Base-by-base conservation (phyloP, 92 coral and sea anemone genomes). In the Scolanthus callimorphus region DNA sequence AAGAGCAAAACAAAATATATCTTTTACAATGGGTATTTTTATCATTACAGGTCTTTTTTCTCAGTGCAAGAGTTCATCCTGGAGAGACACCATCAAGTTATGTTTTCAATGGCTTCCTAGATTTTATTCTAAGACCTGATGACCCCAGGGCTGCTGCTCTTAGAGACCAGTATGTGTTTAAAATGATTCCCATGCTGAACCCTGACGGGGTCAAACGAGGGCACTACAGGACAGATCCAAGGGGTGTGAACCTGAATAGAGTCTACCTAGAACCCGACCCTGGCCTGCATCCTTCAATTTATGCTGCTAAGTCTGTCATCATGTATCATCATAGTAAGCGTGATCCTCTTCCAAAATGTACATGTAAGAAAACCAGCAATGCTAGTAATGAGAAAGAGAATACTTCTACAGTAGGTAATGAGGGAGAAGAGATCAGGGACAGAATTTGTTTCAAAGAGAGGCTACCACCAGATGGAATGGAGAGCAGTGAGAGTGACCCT, bases 191-290 rank as follows among this genome's bases (percentile, higher is more conserved):
- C 17, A 73, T 94, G 77, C 65, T 94, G 13, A 94, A 94, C 60
- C 99, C 99, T 4, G 99, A 94, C 54, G 99, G 99, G 44, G 99
- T 94, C 53, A 89, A 89, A 43, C 78, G 94, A 19, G 99, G 99
- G 10, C 99, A 94, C 55, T 94, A 94, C 38, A 72, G 99, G 20
- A 94, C 95, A 28, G 99, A 94, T 51, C 79, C 88, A 10, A 47
- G 85, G 37, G 99, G 99, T 13, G 88, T 84, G 2, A 94, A 94
- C 79, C 80, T 94, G 38, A 94, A 94, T 44, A 84, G 99, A 11
- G 92, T 94, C 47, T 94, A 94, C 62, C 79, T 74, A n/a, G 82
- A 94, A 15, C 99, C 99, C 13, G 90, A 79, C 56, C 90, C 83
- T 13, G 57, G 65, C 8, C 65, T 69, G 17, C 99, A 94, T 26